Evolutionary conservation across 2,113 vertebrate species (phyloP), one percentile per base, ranked within the genome.

Genomic region (Coreoperca whiteheadi): DNA sequence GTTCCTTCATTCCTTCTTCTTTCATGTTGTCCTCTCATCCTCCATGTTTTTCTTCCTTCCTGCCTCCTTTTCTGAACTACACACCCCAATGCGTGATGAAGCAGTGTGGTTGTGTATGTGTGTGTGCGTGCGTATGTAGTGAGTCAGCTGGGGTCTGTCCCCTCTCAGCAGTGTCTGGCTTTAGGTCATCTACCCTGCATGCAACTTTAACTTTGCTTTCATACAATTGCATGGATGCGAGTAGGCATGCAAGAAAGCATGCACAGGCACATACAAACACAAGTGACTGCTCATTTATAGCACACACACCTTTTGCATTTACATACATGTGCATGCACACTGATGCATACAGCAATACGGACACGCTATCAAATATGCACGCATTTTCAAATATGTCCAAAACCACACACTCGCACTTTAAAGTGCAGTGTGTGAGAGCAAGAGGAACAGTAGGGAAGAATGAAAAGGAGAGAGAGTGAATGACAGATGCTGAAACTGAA

Each of bases 401-500:
- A 59, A 75, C 48, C 57, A 37, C n/a, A 61, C 15, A 37, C 48
- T 30, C 61, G 37, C 51, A 78, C 77, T 71, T 85, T 65, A 82
- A 77, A 76, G 77, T 65, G 64, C 50, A 51, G 59, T 63, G 56
- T 72, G 64, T 72, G 73, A 77, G 56, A 68, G 61, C 18, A 43
- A 75, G 66, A 80, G 37, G 32, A 69, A 51, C 76, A 71, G 57
- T 21, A 57, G 12, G 43, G 32, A 20, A 72, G 28, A 82, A 83
- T 63, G 12, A 51, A 63, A n/a, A 83, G 43, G 68, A 14, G 53
- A 81, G 28, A 69, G 32, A 74, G 32, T 75, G 73, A 92, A 50
- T 60, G 77, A 82, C 34, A 59, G 66, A 79, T 64, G n/a, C n/a
- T 70, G 81, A 84, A 74, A 77, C n/a, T 78, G 72, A 84, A 87